These are phyloP conservation scores for Eclectus roratus DNA, from an alignment of 2,113 vertebrate species.

Conservation along the genomic window DNA sequence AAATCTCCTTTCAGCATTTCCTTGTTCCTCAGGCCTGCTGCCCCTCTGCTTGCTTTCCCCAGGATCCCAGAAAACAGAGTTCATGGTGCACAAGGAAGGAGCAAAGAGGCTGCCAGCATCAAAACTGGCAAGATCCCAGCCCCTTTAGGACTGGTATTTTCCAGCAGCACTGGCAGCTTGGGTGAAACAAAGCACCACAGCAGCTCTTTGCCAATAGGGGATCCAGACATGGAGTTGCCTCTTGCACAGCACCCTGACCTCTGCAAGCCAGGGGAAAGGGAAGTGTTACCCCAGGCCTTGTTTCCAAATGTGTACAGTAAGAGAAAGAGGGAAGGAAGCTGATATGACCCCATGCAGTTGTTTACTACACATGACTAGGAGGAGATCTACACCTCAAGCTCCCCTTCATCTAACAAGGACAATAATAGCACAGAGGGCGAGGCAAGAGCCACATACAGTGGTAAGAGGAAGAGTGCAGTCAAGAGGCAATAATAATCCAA, in stretches of 20 bases:
- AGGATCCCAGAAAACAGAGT: not conserved
- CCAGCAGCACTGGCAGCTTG: not conserved
- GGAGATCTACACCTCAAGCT: not conserved
- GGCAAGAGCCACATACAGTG: not conserved
- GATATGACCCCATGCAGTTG: not conserved
- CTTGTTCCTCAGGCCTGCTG: not conserved
- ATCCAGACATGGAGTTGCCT: not conserved
- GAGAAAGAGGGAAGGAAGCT: not conserved
- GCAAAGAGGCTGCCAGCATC: not conserved
- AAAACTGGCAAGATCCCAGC: not conserved
- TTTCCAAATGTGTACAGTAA: not conserved
- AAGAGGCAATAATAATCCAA: not conserved
- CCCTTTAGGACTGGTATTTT: not conserved
- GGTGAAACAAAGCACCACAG: not conserved
- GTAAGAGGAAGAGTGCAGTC: not conserved
- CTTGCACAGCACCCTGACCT: accelerated
- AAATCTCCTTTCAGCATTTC: constrained; percentile 4
- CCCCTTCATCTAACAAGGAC: not conserved
- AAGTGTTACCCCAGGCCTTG: not conserved
- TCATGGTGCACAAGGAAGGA: not conserved
- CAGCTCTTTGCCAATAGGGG: not conserved
- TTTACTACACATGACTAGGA: not conserved
- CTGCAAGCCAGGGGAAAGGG: not conserved
- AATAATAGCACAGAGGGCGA: not conserved
- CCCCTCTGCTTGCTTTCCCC: not conserved